These are phyloP conservation scores for Spisula subtruncata DNA, from an alignment of 2,888 invertebrate species.

Conservation along the genomic window DNA sequence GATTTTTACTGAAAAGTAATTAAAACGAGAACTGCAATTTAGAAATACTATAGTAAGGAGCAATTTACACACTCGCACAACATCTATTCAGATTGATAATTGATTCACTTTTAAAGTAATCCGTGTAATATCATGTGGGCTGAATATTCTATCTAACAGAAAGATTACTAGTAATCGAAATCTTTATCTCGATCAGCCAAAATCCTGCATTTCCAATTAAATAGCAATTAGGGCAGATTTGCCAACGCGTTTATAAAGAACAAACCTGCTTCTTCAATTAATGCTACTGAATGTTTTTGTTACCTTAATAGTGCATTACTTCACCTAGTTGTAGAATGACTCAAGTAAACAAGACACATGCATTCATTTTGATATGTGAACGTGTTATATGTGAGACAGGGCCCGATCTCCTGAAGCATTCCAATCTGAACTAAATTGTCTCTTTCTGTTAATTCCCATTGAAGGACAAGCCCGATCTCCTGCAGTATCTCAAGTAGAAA, in stretches of 20 bases:
- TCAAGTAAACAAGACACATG: background rate
- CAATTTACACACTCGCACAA: too few species aligned
- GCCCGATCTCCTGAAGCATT: background rate
- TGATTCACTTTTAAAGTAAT: too few species aligned
- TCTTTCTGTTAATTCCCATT: too few species aligned
- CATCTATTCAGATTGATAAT: too few species aligned
- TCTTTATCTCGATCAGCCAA: background rate
- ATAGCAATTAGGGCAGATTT: background rate
- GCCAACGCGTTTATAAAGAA: background rate
- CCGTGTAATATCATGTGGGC: too few species aligned
- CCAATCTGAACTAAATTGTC: too few species aligned
- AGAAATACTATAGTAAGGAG: too few species aligned
- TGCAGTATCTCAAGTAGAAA: too few species aligned
- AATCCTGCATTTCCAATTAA: slow-evolving; percentile 14
- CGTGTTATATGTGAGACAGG: background rate
- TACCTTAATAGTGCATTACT: background rate
- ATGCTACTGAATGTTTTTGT: background rate
- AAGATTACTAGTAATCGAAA: background rate
- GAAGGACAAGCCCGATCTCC: slow-evolving; percentile 44
- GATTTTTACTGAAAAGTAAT: too few species aligned
- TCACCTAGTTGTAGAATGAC: background rate
- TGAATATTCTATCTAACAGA: too few species aligned
- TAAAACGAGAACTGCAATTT: too few species aligned
- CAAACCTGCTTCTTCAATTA: slow-evolving; percentile 1
- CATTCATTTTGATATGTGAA: background rate